Percentiles rank a stretch among this genome's conserved stretches.
Conservation (phyloP, 2,113 vertebrate genomes). For the Mormyrus lacerda region DNA sequence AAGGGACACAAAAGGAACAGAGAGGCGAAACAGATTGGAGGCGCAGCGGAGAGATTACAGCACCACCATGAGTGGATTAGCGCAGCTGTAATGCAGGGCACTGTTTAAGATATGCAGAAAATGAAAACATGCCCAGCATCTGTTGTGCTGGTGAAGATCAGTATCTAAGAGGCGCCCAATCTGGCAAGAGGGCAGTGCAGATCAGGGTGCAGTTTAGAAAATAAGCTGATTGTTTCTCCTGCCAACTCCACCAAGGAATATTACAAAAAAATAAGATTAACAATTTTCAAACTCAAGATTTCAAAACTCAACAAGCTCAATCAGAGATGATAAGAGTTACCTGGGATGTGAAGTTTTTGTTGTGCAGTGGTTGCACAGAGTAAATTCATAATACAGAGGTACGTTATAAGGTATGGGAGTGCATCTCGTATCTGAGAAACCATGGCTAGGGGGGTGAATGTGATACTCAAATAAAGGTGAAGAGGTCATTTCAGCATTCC, state of each 20-base stretch:
- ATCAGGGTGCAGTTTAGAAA: not conserved
- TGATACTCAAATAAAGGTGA: not conserved
- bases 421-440: not conserved
- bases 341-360: not conserved
- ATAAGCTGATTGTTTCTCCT: not conserved
- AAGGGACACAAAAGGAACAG: slow-evolving; percentile 56
- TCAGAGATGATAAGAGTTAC: not conserved
- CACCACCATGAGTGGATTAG: slow-evolving; percentile 49
- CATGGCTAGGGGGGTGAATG: not conserved
- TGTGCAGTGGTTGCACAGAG: not conserved
- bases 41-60: slow-evolving; percentile 41
- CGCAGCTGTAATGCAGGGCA: slow-evolving; percentile 37
- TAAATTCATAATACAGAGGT: not conserved
- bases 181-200: not conserved
- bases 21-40: slow-evolving; percentile 51
- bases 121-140: slow-evolving; percentile 40
- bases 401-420: not conserved
- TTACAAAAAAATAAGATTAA: not conserved
- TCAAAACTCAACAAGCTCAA: not conserved
- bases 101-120: slow-evolving; percentile 34
- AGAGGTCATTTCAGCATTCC: not conserved
- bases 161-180: slow-evolving; percentile 27
- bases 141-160: slow-evolving; percentile 43
- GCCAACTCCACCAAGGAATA: not conserved
- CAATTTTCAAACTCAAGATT: not conserved